phyloP scores from a whole-genome alignment of 2,797 vertebrate genomes.

The Parotocinclus haroldoi region DNA sequence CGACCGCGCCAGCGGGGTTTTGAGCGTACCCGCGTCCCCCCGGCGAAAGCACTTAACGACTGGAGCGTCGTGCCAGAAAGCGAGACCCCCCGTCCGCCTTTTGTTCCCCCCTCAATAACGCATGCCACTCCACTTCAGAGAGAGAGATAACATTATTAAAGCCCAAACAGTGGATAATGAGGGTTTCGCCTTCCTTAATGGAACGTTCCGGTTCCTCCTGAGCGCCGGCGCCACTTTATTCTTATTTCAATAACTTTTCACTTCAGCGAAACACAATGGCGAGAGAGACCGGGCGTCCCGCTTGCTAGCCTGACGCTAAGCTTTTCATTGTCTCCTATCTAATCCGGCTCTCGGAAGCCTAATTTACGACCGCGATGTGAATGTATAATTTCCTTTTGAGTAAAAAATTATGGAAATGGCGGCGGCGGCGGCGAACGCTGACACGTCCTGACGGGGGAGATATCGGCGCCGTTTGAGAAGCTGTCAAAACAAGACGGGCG shows the following conservation, averaged over 20 bases:
- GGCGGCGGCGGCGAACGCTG: not conserved
- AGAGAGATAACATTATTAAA: not conserved
- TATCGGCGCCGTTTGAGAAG: conserved; percentile 47
- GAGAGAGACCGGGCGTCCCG: too few relatives aligned
- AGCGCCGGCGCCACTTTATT: not conserved
- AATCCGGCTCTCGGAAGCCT: not conserved
- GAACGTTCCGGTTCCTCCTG: not conserved
- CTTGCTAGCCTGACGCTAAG: conserved; percentile 11
- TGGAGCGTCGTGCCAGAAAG: too few relatives aligned
- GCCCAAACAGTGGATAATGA: not conserved
- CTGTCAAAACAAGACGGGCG: conserved; percentile 54
- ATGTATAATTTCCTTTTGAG: conserved; percentile 35
- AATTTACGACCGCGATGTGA: conserved; percentile 33
- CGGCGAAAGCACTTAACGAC: too few relatives aligned
- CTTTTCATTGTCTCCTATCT: conserved; percentile 32
- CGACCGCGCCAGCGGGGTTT: too few relatives aligned
- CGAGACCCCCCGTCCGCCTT: too few relatives aligned
- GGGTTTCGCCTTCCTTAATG: not conserved
- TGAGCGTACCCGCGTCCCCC: too few relatives aligned
- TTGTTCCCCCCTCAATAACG: not conserved
- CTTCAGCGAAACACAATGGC: too few relatives aligned
- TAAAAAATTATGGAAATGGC: conserved; percentile 43
- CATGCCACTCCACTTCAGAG: not conserved
- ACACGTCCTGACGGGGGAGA: conserved; percentile 38
- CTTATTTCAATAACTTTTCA: too few relatives aligned